Conservation (phyloP, 2,797 vertebrate genomes). For the Brachyalestes nurse region DNA sequence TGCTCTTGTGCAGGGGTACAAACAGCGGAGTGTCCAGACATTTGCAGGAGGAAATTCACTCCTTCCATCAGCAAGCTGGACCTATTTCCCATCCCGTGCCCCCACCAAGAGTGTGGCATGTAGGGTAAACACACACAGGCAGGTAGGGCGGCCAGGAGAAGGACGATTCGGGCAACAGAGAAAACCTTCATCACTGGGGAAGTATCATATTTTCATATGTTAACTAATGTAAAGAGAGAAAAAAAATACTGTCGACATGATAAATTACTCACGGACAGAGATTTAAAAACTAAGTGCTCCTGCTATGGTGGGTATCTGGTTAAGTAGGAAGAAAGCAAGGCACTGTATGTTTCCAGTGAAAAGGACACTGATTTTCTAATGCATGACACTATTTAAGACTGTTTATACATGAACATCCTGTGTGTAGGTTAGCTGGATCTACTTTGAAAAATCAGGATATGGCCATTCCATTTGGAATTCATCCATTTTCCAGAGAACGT, state of each 20-base stretch:
- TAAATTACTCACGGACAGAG: constrained; percentile 4
- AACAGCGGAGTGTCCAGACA: constrained; percentile 76
- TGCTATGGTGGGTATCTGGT: neutral
- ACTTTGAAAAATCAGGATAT: neutral
- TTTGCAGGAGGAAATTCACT: constrained; percentile 68
- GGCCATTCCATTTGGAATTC: neutral
- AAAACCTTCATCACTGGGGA: constrained; percentile 33
- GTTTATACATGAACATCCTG: neutral
- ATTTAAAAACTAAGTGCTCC: neutral
- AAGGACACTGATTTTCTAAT: too few relatives aligned
- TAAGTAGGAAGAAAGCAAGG: neutral
- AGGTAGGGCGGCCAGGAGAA: constrained; percentile 27
- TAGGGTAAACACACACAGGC: constrained; percentile 41
- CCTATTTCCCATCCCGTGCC: constrained; percentile 36
- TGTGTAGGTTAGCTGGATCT: neutral
- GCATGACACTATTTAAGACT: neutral
- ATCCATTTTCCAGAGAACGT: too few relatives aligned
- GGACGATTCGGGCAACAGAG: constrained; percentile 33
- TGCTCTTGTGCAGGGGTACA: constrained; percentile 78
- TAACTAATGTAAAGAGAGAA: constrained; percentile 26
- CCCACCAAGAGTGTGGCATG: constrained; percentile 45
- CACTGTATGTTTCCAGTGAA: neutral
- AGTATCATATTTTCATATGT: constrained; percentile 45
- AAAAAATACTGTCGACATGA: constrained; percentile 29
- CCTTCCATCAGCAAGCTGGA: constrained; percentile 55